Percentiles rank a stretch among this genome's conserved stretches.
Evolutionary conservation across 1,140 invertebrate genomes (phyloP).

Genomic region (Cydia splendana): DNA sequence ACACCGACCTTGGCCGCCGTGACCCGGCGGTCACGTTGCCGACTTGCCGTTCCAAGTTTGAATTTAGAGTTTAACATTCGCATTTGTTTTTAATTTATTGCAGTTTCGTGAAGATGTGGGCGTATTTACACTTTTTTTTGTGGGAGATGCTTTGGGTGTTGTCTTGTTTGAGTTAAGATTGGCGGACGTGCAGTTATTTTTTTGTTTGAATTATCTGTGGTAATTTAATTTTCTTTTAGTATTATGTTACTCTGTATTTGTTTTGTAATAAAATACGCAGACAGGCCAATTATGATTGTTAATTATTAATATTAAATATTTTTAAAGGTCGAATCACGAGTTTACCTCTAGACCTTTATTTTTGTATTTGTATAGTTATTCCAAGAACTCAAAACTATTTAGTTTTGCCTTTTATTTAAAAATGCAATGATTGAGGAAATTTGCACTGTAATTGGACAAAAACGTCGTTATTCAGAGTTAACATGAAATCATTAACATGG

Average conservation of each 20-base stretch:
- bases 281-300: no score
- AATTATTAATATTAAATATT: no score
- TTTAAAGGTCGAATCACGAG: no score
- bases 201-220: constrained; percentile 1
- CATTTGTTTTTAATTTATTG: not conserved
- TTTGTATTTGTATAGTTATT: not conserved
- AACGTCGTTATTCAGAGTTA: constrained; percentile 25
- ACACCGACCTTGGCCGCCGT: constrained; percentile 24
- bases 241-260: not conserved
- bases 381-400: constrained; percentile 5
- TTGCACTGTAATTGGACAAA: constrained; percentile 13
- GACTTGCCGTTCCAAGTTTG: not conserved
- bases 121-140: not conserved
- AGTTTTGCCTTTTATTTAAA: not conserved
- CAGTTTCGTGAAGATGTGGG: constrained; percentile 9
- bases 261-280: not conserved
- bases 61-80: not conserved
- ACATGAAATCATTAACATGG: constrained; percentile 29
- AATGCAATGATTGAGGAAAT: constrained; percentile 15
- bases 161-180: constrained; percentile 22
- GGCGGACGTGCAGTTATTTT: not conserved
- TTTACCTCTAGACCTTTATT: not conserved
- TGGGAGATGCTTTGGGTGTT: not conserved
- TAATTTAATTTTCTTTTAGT: not conserved
- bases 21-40: constrained; percentile 19